Evolutionary conservation across 2,888 invertebrate genomes (phyloP).

Genomic region (Megalurothrips usitatus): DNA sequence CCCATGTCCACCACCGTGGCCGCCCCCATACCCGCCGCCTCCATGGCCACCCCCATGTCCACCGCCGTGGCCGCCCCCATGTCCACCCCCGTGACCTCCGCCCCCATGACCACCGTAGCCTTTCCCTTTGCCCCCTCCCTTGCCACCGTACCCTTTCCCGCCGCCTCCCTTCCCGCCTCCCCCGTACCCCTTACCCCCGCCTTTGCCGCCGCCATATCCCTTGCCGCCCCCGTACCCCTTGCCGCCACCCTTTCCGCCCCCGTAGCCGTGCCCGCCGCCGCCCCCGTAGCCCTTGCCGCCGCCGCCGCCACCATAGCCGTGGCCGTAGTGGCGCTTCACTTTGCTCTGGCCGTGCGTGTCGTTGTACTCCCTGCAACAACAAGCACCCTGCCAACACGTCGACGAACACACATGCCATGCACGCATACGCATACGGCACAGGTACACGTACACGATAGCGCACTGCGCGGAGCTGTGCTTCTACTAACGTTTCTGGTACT

Average conservation of each 20-base stretch:
- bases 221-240: background rate
- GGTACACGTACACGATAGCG: too few species aligned
- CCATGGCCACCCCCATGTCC: background rate
- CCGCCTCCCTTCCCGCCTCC: background rate
- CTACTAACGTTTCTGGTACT: background rate
- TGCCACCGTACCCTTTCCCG: background rate
- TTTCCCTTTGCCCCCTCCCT: background rate
- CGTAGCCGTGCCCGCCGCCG: background rate
- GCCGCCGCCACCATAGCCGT: conserved; percentile 1
- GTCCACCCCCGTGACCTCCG: background rate
- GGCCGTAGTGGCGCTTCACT: conserved; percentile 3
- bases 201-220: background rate
- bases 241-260: background rate
- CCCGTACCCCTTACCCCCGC: background rate
- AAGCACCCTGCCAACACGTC: too few species aligned
- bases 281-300: conserved; percentile 4
- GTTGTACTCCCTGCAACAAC: background rate
- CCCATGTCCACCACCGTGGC: background rate
- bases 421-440: too few species aligned
- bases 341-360: background rate
- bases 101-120: background rate
- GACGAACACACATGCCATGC: too few species aligned
- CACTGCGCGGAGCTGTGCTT: too few species aligned
- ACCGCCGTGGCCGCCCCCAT: background rate
- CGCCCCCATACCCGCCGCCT: background rate